Base-by-base conservation (phyloP, 2,888 invertebrate species). In the Baronia brevicornis region DNA sequence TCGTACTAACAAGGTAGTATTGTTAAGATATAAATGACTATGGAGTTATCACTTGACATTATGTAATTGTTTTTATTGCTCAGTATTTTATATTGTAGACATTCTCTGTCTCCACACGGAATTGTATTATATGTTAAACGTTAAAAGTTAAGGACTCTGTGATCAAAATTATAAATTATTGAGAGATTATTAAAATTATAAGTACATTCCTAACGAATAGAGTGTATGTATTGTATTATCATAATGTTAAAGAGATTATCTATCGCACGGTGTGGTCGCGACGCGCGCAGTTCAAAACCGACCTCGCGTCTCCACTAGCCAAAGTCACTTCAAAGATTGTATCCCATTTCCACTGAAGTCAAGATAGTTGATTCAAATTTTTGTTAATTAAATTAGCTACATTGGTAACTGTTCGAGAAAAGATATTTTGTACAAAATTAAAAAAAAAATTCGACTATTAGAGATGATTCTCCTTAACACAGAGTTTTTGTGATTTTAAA, bases 111-210 rank as follows among this genome's bases (percentile, higher is more conserved):
- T 59, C 63, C 62, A 71, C 69, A 73, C 66, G 77, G 75, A 77
- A 75, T 80, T 80, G 79, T 82, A 77, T 71, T 67, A 75, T 75
- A 78, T 68, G 79, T 82, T 80, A 75, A 72, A 65, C 13, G 62
- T 79, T 80, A 77, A 82, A 78, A 80, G 78, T 80, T 75, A 82
- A 80, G 77, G 61, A 72, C 69, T 79, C 82, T 84, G 84, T 84
- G 82, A 84, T 84, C 78, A 74, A 82, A 82, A 82, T 84, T 84
- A 82, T 82, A 78, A 80, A 84, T 77, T 82, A 82, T 79, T 80
- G 78, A 84, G 79, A 84, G 80, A 82, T 82, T 84, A 79, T 80
- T 72, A 77, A 59, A 68, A 78, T 67, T 74, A 64, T 82, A 82
- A 77, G 73, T 75, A 84, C 80, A 84, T 80, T 82, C 82, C 82